Evolutionary conservation across 2,797 vertebrate genomes (phyloP).

Genomic region (Pyrrhura leucotis): DNA sequence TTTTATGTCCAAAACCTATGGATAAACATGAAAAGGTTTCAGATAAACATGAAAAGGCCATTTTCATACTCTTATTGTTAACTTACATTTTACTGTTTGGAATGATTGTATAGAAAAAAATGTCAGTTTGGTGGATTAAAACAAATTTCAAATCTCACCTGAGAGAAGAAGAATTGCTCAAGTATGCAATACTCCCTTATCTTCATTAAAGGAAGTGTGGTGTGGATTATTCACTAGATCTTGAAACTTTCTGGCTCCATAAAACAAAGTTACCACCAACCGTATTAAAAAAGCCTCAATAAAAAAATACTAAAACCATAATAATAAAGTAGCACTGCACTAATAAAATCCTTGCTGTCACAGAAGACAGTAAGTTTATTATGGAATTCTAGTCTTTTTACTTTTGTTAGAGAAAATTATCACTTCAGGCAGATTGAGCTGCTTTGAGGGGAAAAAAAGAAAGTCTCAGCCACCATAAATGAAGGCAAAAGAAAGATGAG

Average conservation of each 20-base stretch:
- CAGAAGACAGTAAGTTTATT: not conserved
- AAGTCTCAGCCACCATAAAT: not conserved
- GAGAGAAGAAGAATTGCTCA: constrained; percentile 50
- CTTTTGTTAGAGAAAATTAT: not conserved
- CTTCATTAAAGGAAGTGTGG: constrained; percentile 48
- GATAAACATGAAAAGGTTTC: too few relatives aligned
- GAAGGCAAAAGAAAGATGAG: not conserved
- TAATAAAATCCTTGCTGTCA: constrained; percentile 11
- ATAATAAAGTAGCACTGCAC: not conserved
- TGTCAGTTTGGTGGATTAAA: not conserved
- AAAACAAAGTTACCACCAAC: constrained; percentile 28
- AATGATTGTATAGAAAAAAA: too few relatives aligned
- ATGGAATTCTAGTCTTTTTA: not conserved
- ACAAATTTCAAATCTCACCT: constrained; percentile 46
- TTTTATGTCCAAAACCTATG: too few relatives aligned
- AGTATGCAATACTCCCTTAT: constrained; percentile 56
- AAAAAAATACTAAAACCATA: not conserved
- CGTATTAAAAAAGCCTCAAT: not conserved
- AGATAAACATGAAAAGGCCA: too few relatives aligned
- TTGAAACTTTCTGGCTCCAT: constrained; percentile 30
- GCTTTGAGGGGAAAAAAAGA: not conserved
- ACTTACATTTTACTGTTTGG: too few relatives aligned
- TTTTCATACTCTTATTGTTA: too few relatives aligned
- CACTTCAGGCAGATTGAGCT: not conserved
- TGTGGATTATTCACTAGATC: constrained; percentile 32